Evolutionary conservation across 35 echinoderm and acorn worm genomes (phyloP).

Genomic region (Acanthaster planci): DNA sequence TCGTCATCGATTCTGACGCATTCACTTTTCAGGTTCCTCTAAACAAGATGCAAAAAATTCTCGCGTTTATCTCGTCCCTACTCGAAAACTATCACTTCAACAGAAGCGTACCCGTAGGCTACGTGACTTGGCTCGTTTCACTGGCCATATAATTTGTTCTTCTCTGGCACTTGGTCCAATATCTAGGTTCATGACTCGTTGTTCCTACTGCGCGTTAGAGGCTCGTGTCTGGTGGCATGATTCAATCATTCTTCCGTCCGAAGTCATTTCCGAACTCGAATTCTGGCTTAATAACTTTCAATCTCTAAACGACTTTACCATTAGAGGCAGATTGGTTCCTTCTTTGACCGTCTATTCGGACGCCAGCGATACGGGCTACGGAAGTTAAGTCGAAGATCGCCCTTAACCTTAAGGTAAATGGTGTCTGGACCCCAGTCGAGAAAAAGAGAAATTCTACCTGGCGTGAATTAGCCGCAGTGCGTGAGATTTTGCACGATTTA

Average conservation of each 20-base stretch:
- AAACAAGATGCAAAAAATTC: neutral
- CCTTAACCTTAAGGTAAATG: neutral
- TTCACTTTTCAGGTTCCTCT: neutral
- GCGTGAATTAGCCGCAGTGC: slow-evolving; percentile 38
- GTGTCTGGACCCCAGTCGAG: slow-evolving; percentile 27
- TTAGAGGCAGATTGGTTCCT: neutral
- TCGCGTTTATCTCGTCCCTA: neutral
- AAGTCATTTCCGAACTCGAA: neutral
- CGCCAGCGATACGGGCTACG: neutral
- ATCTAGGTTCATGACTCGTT: neutral
- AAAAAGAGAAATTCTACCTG: slow-evolving; percentile 5
- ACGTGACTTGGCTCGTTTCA: slow-evolving; percentile 5
- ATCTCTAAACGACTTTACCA: slow-evolving; percentile 7
- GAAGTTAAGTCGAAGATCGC: slow-evolving; percentile 2
- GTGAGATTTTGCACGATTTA: neutral
- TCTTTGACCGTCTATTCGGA: slow-evolving; percentile 25
- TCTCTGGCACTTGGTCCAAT: slow-evolving; percentile 9
- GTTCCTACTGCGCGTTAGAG: neutral
- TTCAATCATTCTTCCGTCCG: neutral
- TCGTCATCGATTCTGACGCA: neutral
- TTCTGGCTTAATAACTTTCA: neutral
- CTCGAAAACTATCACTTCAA: neutral
- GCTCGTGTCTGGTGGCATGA: neutral
- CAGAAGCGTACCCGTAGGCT: neutral
- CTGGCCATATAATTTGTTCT: slow-evolving; percentile 9